Conservation (phyloP, 1,140 invertebrate genomes). For the Choristoneura fumiferana region DNA sequence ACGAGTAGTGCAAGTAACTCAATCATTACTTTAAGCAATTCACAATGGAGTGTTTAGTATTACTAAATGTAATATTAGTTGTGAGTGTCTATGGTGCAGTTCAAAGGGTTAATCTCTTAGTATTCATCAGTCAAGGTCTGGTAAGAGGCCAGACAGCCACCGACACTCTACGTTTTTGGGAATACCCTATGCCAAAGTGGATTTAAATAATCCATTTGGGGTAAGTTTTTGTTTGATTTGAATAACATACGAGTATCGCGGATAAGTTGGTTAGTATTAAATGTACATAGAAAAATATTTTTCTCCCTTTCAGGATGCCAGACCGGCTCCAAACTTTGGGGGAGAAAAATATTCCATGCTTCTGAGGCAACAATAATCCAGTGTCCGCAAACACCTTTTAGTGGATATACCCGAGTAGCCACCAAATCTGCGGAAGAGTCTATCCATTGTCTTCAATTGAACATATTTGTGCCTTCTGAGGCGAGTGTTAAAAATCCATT, state of each 20-base stretch:
- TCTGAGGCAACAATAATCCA: not conserved
- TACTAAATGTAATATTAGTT: constrained; percentile 36
- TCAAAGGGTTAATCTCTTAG: constrained; percentile 61
- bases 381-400: constrained; percentile 5
- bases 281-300: no score
- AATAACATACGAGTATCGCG: no score
- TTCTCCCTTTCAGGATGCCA: not conserved
- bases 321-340: constrained; percentile 1
- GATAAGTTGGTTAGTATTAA: no score
- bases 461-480: constrained; percentile 11
- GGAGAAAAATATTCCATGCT: constrained; percentile 17
- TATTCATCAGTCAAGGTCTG: constrained; percentile 59
- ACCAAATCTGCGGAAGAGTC: not conserved
- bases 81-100: constrained; percentile 37
- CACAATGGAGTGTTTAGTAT: constrained; percentile 41
- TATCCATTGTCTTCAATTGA: constrained; percentile 15
- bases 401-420: no score
- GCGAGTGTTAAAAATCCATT: constrained; percentile 2
- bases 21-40: not conserved
- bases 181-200: constrained; percentile 60
- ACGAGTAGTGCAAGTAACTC: not conserved
- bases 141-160: constrained; percentile 56
- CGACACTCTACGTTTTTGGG: constrained; percentile 61
- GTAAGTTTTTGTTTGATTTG: constrained; percentile 50
- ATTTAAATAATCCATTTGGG: constrained; percentile 59